Conservation (phyloP, 2,888 invertebrate genomes). For the Cheiracanthium punctorium region DNA sequence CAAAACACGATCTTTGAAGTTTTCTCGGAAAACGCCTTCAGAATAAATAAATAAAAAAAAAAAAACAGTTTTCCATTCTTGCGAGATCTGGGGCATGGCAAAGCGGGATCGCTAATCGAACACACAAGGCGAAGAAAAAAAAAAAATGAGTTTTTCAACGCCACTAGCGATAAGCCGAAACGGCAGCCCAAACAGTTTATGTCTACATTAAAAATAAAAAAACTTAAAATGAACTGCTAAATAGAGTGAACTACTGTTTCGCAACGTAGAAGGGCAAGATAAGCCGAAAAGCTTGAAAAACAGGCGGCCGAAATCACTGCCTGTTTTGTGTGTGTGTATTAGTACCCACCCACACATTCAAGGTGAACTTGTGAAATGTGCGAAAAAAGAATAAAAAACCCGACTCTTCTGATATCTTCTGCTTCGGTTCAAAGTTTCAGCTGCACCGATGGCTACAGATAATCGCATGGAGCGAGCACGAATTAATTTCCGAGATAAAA, state of each 20-base stretch:
- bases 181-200: conserved; percentile 56
- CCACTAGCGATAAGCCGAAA: conserved; percentile 23
- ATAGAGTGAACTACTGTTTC: conserved; percentile 51
- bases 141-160: not conserved
- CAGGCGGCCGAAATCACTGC: conserved; percentile 55
- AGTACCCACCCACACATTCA: conserved; percentile 63
- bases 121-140: not conserved
- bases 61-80: not conserved
- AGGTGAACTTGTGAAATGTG: conserved; percentile 49
- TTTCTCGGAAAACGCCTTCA: not conserved
- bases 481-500: not conserved
- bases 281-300: conserved; percentile 32
- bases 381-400: not conserved
- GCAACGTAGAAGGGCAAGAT: conserved; percentile 24
- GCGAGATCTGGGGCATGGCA: not conserved
- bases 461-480: not conserved
- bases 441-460: not conserved
- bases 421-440: not conserved
- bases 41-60: too few species aligned
- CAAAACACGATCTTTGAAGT: not conserved
- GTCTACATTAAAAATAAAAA: conserved; percentile 28
- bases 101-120: not conserved
- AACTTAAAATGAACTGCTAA: not conserved
- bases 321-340: not conserved
- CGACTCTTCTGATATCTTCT: not conserved